Evolutionary conservation across 2,113 vertebrate genomes (phyloP).

Genomic region (Chloebia gouldiae): DNA sequence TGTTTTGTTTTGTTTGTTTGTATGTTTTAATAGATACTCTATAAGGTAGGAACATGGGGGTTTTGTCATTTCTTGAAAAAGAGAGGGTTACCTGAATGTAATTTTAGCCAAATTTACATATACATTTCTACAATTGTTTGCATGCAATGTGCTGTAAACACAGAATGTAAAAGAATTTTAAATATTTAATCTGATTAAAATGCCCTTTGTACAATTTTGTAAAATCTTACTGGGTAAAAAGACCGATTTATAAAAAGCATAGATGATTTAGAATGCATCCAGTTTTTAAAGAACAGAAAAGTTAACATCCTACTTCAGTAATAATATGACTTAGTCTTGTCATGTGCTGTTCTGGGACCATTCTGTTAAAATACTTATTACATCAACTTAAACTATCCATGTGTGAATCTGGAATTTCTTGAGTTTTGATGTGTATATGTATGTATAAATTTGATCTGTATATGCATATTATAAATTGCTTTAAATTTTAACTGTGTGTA

Average conservation of each 20-base stretch:
- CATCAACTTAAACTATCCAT: neutral
- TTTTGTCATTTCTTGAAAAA: neutral
- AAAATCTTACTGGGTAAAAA: neutral
- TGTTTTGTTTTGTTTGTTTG: constrained; percentile 25
- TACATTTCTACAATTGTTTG: neutral
- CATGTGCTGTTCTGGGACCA: neutral
- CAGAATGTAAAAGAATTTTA: neutral
- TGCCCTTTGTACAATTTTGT: neutral
- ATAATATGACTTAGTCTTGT: neutral
- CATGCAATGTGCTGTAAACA: neutral
- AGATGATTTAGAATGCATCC: neutral
- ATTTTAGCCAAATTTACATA: neutral
- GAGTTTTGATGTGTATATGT: neutral
- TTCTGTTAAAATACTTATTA: neutral
- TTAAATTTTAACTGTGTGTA: neutral
- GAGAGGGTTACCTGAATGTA: neutral
- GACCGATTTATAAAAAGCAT: neutral
- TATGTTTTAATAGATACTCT: neutral
- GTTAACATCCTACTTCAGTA: neutral
- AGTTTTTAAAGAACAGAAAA: neutral
- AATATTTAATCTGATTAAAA: neutral
- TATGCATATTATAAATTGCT: neutral
- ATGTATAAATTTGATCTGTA: neutral
- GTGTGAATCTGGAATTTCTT: neutral
- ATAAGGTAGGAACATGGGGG: neutral